Conservation (phyloP, 2,113 vertebrate genomes). For the Prinia subflava region DNA sequence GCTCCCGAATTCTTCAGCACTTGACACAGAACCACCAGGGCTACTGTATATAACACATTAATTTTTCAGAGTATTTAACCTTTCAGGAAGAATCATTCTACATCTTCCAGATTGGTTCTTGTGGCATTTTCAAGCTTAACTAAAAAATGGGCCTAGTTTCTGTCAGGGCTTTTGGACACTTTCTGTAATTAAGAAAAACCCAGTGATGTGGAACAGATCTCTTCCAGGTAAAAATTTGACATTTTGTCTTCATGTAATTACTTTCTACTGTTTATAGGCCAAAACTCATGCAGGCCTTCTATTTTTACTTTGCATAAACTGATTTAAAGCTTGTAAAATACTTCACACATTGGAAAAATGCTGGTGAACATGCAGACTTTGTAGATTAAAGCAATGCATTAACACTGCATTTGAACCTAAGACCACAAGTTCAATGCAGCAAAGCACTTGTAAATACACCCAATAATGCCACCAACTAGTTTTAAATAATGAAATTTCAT, state of each 20-base stretch:
- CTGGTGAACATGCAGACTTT: not conserved
- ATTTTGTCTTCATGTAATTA: not conserved
- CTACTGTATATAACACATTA: not conserved
- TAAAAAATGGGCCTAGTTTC: not conserved
- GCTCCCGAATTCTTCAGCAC: not conserved
- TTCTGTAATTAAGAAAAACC: not conserved
- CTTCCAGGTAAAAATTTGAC: not conserved
- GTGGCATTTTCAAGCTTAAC: not conserved
- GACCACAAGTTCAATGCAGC: not conserved
- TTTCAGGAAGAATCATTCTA: not conserved
- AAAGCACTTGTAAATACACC: not conserved
- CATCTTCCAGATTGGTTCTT: not conserved
- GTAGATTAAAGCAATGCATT: not conserved
- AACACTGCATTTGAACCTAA: not conserved
- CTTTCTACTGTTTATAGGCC: not conserved
- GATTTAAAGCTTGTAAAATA: not conserved
- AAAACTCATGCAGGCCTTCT: not conserved
- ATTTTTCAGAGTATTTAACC: slow-evolving; percentile 14
- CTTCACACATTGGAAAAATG: not conserved
- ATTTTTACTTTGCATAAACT: not conserved
- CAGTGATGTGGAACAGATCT: not conserved
- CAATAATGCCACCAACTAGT: not conserved
- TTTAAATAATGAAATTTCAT: not conserved
- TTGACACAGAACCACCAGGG: not conserved
- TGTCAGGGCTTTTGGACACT: not conserved